Percentiles rank a stretch among this genome's conserved stretches.
These are phyloP conservation scores for Myotis vivesi DNA, from an alignment of 2,797 vertebrate species.

Conservation along the genomic window DNA sequence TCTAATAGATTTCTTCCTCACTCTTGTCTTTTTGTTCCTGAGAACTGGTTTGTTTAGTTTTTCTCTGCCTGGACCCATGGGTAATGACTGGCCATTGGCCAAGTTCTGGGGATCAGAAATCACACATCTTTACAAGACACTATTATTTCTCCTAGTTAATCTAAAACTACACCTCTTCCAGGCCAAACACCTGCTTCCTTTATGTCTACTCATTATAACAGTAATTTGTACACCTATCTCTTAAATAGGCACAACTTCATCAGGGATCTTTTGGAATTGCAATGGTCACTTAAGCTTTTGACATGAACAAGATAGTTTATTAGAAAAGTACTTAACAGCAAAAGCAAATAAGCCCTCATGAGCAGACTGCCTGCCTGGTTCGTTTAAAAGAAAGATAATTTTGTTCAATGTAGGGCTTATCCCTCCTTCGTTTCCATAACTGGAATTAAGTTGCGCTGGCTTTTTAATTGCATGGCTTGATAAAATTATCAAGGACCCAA, in stretches of 20 bases:
- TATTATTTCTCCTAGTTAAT: background rate
- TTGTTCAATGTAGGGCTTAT: background rate
- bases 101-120: background rate
- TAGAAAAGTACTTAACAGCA: background rate
- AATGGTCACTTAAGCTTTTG: background rate
- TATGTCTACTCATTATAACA: background rate
- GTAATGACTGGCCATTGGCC: background rate
- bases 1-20: background rate
- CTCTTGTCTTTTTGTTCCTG: background rate
- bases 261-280: background rate
- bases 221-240: background rate
- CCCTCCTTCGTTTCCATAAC: background rate
- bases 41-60: background rate
- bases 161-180: background rate
- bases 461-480: background rate
- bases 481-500: background rate
- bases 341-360: background rate
- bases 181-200: background rate
- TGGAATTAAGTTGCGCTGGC: background rate
- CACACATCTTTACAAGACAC: background rate
- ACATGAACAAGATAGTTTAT: background rate
- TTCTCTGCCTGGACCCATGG: background rate
- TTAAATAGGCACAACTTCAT: background rate
- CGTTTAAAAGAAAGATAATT: background rate
- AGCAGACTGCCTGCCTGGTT: background rate